phyloP scores from a whole-genome alignment of 1,140 invertebrate species.

The Drepana arcuata region DNA sequence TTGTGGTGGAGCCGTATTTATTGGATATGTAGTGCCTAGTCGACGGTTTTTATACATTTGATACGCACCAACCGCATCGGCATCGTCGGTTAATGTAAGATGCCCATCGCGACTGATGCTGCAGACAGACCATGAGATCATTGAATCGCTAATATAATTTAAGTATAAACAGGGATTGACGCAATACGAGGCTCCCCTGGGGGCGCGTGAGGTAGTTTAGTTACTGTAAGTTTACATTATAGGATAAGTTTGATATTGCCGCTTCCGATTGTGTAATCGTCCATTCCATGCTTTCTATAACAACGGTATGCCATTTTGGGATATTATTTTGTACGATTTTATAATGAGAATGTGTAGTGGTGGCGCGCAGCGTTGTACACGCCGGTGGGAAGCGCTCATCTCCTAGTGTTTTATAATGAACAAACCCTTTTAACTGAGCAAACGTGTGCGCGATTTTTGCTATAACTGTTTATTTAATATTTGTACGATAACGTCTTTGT shows the following conservation, averaged over 20 bases:
- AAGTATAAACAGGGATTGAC: constrained; percentile 40
- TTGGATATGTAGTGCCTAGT: constrained; percentile 58
- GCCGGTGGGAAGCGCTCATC: too few relatives aligned
- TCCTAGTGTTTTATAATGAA: constrained; percentile 33
- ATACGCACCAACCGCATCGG: constrained; percentile 11
- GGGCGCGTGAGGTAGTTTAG: constrained; percentile 39
- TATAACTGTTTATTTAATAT: constrained; percentile 36
- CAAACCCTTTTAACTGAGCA: constrained; percentile 30
- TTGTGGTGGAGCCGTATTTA: constrained; percentile 40
- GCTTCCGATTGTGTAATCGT: constrained; percentile 28
- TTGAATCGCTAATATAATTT: constrained; percentile 27
- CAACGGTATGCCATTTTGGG: constrained; percentile 15
- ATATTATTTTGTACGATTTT: constrained; percentile 26
- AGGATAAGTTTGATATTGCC: constrained; percentile 32
- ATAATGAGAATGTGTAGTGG: constrained; percentile 16
- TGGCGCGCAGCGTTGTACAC: background rate
- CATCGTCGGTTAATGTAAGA: constrained; percentile 27
- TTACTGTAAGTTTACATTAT: constrained; percentile 46
- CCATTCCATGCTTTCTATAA: constrained; percentile 41
- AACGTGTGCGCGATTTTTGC: constrained; percentile 34
- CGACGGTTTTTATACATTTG: constrained; percentile 34
- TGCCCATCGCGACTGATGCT: constrained; percentile 36
- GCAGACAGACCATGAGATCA: constrained; percentile 16
- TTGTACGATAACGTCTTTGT: constrained; percentile 67
- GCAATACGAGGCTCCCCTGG: constrained; percentile 41